phyloP scores from a whole-genome alignment of 2,797 vertebrate species.

The Gastrophryne carolinensis region DNA sequence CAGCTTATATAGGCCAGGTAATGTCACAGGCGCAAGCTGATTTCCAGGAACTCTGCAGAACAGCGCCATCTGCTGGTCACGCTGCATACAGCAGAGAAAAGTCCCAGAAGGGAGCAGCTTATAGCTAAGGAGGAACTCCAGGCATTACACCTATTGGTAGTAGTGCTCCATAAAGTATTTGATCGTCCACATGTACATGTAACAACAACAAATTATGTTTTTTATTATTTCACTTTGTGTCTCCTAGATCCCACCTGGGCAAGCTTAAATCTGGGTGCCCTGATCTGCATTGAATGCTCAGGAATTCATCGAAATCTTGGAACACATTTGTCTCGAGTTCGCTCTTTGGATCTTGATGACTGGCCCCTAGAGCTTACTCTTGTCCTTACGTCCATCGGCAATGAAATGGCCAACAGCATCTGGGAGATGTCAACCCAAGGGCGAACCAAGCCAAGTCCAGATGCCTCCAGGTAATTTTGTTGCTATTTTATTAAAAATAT shows the following conservation, averaged over 20 bases:
- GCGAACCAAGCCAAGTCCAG: slow-evolving; percentile 80
- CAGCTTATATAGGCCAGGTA: no score
- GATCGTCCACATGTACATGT: no score
- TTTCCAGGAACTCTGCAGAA: no score
- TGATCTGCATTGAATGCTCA: slow-evolving; percentile 96
- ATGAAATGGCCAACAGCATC: slow-evolving; percentile 87
- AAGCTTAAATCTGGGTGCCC: slow-evolving; percentile 89
- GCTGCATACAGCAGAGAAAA: no score
- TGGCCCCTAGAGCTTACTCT: slow-evolving; percentile 92
- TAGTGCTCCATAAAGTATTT: no score
- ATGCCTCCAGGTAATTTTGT: slow-evolving; percentile 83
- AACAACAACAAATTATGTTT: background rate
- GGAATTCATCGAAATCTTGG: slow-evolving; percentile 95
- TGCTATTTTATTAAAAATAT: no score
- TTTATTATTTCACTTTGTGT: background rate
- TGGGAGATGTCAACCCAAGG: slow-evolving; percentile 90
- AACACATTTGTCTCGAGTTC: slow-evolving; percentile 90
- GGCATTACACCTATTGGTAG: no score
- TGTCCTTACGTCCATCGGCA: slow-evolving; percentile 89
- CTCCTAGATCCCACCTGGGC: slow-evolving; percentile 91
- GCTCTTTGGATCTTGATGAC: slow-evolving; percentile 91
- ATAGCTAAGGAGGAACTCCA: no score
- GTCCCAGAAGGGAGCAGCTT: no score
- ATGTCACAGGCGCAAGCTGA: no score
- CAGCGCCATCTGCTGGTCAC: no score